These are phyloP conservation scores for Hydractinia symbiolongicarpus DNA, from an alignment of 30 jellyfish, hydroid and myxozoan species.

Conservation along the genomic window DNA sequence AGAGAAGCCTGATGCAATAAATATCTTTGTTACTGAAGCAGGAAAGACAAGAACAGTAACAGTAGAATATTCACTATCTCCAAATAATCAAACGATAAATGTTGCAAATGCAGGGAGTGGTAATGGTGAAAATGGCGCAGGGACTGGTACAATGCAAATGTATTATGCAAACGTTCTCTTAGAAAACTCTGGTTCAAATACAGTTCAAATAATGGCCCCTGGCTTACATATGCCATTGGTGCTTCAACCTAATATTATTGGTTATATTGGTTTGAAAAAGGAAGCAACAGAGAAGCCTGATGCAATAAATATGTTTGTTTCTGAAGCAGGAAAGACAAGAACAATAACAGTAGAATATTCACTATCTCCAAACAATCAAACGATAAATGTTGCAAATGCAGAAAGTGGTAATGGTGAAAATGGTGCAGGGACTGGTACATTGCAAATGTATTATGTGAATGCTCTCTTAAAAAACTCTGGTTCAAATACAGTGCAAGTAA, in stretches of 20 bases:
- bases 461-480: slow-evolving; percentile 2
- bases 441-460: slow-evolving; percentile 15
- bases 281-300: slow-evolving; percentile 6
- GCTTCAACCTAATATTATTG: background rate
- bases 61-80: background rate
- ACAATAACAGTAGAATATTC: background rate
- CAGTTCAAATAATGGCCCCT: background rate
- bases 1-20: background rate
- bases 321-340: slow-evolving; percentile 19
- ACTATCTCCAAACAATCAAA: background rate
- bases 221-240: background rate
- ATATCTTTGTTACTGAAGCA: background rate
- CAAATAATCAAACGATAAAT: background rate
- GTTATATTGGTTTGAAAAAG: background rate
- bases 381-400: background rate
- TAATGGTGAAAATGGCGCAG: background rate
- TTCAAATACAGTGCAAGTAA: background rate
- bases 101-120: background rate
- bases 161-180: slow-evolving; percentile 3
- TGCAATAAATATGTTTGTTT: background rate
- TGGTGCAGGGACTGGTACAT: background rate
- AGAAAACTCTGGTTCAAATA: background rate
- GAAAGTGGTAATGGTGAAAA: background rate
- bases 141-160: slow-evolving; percentile 20
- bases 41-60: background rate